Evolutionary conservation across 2,888 invertebrate genomes (phyloP).

Genomic region (Lithophane leautieri): DNA sequence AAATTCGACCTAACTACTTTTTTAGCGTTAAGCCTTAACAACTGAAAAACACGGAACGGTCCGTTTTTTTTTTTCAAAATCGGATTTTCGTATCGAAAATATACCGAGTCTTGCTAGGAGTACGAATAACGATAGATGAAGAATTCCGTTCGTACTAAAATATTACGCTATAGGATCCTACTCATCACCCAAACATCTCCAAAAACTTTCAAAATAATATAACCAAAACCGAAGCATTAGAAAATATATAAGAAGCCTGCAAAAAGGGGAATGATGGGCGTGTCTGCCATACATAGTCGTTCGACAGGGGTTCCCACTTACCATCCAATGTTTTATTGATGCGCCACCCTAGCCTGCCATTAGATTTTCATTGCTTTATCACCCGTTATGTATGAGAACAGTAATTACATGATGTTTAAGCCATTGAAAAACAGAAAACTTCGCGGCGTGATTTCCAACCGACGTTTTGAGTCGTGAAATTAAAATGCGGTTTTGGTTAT

Average conservation of each 20-base stretch:
- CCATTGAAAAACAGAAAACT: conserved; percentile 39
- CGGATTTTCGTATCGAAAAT: neutral
- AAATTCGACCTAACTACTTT: neutral
- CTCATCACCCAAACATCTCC: neutral
- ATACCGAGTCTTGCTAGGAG: neutral
- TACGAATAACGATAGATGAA: neutral
- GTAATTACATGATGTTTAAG: conserved; percentile 57
- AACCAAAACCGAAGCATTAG: conserved; percentile 17
- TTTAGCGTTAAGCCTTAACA: neutral
- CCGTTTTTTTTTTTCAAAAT: neutral
- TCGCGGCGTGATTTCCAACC: conserved; percentile 12
- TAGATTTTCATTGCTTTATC: conserved; percentile 84
- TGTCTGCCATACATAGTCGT: conserved; percentile 68
- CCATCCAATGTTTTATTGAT: conserved; percentile 86
- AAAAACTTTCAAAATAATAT: conserved; percentile 3
- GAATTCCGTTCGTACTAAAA: too few species aligned
- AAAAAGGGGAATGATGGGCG: conserved; percentile 71
- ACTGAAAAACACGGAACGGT: neutral
- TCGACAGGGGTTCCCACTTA: conserved; percentile 83
- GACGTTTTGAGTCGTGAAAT: conserved; percentile 32
- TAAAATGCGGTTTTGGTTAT: conserved; percentile 45
- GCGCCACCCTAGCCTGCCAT: conserved; percentile 73
- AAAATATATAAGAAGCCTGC: conserved; percentile 49
- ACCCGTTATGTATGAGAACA: conserved; percentile 65
- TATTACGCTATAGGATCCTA: too few species aligned